These are phyloP conservation scores for Argopecten irradians DNA, from an alignment of 1,140 invertebrate genomes.

Conservation along the genomic window DNA sequence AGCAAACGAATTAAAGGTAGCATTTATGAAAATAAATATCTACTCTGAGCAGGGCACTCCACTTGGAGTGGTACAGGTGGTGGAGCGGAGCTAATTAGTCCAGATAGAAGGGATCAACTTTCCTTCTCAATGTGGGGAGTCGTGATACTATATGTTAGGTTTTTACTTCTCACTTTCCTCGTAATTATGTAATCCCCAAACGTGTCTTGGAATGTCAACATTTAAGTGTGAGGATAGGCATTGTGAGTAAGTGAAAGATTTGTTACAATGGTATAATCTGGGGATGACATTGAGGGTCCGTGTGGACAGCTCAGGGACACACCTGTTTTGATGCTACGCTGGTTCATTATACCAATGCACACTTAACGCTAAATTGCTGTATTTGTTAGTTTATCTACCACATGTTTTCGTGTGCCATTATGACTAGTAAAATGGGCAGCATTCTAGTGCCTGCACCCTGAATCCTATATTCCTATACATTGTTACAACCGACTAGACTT, in stretches of 20 bases:
- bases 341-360: background rate
- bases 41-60: background rate
- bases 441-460: no score
- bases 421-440: background rate
- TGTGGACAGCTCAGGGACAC: background rate
- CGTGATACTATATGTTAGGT: background rate
- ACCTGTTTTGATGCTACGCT: background rate
- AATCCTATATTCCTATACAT: background rate
- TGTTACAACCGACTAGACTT: no score
- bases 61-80: background rate
- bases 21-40: background rate
- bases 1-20: background rate
- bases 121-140: constrained; percentile 14
- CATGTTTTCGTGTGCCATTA: background rate
- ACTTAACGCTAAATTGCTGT: background rate
- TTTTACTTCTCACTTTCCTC: constrained; percentile 16
- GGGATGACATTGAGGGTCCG: background rate
- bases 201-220: background rate
- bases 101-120: background rate
- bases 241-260: background rate
- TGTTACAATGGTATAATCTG: background rate
- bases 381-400: background rate
- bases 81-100: background rate
- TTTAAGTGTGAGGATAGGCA: background rate
- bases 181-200: background rate